Percentiles rank a stretch among this genome's conserved stretches.
Conservation (phyloP, 2,113 vertebrate genomes). For the Neomonachus schauinslandi region DNA sequence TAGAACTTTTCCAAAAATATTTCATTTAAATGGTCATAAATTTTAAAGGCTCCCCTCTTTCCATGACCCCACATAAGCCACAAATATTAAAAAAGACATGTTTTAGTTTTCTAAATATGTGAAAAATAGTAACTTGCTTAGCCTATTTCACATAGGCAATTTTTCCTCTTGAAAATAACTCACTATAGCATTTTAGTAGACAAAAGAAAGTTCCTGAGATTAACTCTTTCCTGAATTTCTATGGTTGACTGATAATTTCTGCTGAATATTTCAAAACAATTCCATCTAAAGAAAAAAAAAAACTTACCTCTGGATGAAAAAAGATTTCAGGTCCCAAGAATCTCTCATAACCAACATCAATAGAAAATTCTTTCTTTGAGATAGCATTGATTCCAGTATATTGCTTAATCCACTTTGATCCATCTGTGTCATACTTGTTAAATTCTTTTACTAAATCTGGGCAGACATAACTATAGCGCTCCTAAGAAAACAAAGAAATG, state of each 20-base stretch:
- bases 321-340: slow-evolving; percentile 99
- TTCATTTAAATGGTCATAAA: not conserved
- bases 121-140: not conserved
- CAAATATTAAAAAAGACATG: not conserved
- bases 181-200: not conserved
- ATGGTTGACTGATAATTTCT: slow-evolving; percentile 4
- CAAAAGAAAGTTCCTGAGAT: slow-evolving; percentile 26
- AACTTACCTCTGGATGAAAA: slow-evolving; percentile 96
- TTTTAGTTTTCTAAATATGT: not conserved
- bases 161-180: not conserved
- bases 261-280: slow-evolving; percentile 24
- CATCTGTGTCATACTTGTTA: slow-evolving; percentile 97
- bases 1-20: not conserved
- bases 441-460: slow-evolving; percentile 99
- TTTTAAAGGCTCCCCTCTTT: not conserved
- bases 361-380: slow-evolving; percentile 99
- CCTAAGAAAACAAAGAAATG: slow-evolving; percentile 85
- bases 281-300: not conserved
- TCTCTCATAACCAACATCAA: slow-evolving; percentile 98
- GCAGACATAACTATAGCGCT: slow-evolving; percentile 98
- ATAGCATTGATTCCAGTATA: slow-evolving; percentile 98
- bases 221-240: not conserved
- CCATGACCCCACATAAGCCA: not conserved
- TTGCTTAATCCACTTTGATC: slow-evolving; percentile 99
- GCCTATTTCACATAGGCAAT: not conserved